Conservation (phyloP, 2,888 invertebrate genomes). For the Mycalesis mineus region DNA sequence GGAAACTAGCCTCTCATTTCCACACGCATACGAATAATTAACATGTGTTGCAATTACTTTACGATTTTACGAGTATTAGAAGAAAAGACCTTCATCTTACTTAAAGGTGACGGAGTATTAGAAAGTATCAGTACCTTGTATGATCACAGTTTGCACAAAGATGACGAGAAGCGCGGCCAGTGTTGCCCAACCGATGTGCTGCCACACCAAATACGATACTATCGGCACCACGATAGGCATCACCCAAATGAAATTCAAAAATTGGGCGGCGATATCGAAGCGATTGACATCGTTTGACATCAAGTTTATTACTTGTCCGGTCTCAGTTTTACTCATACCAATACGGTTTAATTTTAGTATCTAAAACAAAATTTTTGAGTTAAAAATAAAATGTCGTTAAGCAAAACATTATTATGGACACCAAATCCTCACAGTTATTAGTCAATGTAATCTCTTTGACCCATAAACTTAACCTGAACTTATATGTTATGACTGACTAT, state of each 20-base stretch:
- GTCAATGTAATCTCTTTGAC: too few species aligned
- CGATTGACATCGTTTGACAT: constrained; percentile 91
- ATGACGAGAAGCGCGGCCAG: constrained; percentile 66
- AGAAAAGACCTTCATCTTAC: too few species aligned
- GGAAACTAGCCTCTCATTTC: too few species aligned
- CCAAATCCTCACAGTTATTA: too few species aligned
- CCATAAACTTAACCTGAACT: too few species aligned
- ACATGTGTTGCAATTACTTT: too few species aligned
- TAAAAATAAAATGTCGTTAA: too few species aligned
- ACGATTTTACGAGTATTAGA: too few species aligned
- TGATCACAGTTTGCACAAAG: constrained; percentile 79
- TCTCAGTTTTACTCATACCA: constrained; percentile 79
- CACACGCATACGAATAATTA: too few species aligned
- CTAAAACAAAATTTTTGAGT: constrained; percentile 40
- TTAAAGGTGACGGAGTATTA: background rate
- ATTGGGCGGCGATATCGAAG: constrained; percentile 84
- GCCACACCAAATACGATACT: constrained; percentile 68
- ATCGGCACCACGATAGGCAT: constrained; percentile 86
- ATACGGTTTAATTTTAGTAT: constrained; percentile 73
- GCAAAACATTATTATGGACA: too few species aligned
- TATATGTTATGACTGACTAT: too few species aligned
- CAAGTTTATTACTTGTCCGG: constrained; percentile 90
- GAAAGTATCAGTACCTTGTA: constrained; percentile 53
- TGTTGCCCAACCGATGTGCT: constrained; percentile 61
- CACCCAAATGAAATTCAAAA: constrained; percentile 88